These are phyloP conservation scores for Melipona beecheii DNA, from an alignment of 2,888 invertebrate genomes.

Conservation along the genomic window DNA sequence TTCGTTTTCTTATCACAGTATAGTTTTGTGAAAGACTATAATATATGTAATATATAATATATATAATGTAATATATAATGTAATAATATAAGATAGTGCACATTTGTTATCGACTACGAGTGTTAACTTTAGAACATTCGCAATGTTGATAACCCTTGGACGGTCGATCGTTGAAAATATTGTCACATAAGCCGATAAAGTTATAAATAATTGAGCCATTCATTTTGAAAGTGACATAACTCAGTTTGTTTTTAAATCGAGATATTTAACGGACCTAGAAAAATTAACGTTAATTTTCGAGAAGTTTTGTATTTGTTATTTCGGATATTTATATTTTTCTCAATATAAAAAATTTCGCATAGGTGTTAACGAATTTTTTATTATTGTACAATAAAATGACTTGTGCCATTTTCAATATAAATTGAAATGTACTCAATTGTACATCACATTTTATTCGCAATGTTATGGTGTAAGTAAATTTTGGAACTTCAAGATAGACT, in stretches of 20 bases:
- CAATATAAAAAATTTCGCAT: too few relatives aligned
- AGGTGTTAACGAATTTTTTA: too few relatives aligned
- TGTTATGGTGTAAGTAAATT: not conserved
- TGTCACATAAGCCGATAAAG: not conserved
- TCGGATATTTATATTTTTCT: too few relatives aligned
- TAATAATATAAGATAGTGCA: too few relatives aligned
- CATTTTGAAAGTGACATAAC: too few relatives aligned
- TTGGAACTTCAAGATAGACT: not conserved
- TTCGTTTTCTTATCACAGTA: not conserved
- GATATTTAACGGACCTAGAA: too few relatives aligned
- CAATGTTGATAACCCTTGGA: conserved; percentile 13
- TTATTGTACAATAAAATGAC: too few relatives aligned
- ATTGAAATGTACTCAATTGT: not conserved
- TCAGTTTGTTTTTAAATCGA: too few relatives aligned
- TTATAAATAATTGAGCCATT: not conserved
- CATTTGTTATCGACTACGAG: not conserved
- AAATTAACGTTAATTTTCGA: too few relatives aligned
- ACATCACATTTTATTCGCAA: not conserved
- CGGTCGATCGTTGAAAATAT: not conserved
- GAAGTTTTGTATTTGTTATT: too few relatives aligned
- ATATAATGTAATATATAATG: not conserved
- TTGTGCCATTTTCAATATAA: too few relatives aligned
- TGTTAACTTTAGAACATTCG: conserved; percentile 9
- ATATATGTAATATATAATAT: not conserved
- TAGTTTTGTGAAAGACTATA: not conserved